These are phyloP conservation scores for Callosobruchus maculatus DNA, from an alignment of 2,888 invertebrate species.

Conservation along the genomic window DNA sequence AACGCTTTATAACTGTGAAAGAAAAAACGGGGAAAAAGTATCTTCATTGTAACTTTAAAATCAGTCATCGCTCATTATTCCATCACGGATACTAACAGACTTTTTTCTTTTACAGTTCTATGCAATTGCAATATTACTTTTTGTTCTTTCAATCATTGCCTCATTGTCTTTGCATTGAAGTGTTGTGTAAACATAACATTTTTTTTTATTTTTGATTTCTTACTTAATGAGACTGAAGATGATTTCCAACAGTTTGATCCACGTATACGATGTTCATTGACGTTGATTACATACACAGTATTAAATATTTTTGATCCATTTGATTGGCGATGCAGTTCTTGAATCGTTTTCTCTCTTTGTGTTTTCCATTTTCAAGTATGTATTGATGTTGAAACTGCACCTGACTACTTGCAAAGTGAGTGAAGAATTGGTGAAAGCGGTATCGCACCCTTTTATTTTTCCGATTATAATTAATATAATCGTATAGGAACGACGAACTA, in stretches of 20 bases:
- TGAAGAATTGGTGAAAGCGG: too few species aligned
- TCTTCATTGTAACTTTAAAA: background rate
- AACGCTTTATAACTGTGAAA: background rate
- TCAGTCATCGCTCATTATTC: conserved; percentile 8
- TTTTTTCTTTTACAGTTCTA: conserved; percentile 32
- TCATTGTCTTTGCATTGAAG: conserved; percentile 8
- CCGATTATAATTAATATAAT: too few species aligned
- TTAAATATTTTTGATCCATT: too few species aligned
- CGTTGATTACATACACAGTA: too few species aligned
- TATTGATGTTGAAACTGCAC: too few species aligned
- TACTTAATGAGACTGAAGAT: background rate
- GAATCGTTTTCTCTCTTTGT: too few species aligned
- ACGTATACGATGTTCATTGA: too few species aligned
- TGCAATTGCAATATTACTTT: conserved; percentile 29
- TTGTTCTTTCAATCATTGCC: conserved; percentile 28
- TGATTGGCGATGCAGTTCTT: too few species aligned
- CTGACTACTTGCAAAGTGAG: too few species aligned
- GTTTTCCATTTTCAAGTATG: too few species aligned
- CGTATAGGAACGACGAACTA: too few species aligned
- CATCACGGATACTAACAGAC: conserved; percentile 1
- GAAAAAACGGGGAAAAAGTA: background rate
- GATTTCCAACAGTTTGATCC: background rate
- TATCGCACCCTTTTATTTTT: too few species aligned
- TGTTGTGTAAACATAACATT: background rate
- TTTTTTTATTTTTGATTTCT: background rate